Evolutionary conservation across 1,140 invertebrate species (phyloP), one percentile per base, ranked within the genome.

Genomic region (Drosophila sulfurigaster): DNA sequence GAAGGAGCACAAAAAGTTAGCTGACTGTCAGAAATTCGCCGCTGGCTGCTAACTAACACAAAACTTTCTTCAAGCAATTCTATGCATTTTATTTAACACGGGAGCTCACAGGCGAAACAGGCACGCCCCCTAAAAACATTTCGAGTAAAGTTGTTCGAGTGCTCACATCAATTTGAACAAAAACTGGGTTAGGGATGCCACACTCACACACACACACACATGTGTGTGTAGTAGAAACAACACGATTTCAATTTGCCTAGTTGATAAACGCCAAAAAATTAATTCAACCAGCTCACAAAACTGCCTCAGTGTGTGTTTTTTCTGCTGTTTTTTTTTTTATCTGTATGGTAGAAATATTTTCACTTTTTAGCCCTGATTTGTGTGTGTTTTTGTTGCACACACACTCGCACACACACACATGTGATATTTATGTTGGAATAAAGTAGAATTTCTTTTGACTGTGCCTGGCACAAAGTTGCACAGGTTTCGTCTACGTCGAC

Each of bases 231-330:
- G 32, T 52, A 41, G 20, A 15, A 43, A 3, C 58, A 65, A 88
- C 85, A 88, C 83, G 85, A 89, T 88, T 89, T 88, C 83, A 88
- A 88, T 88, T 88, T 88, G 80, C 77, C 79, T 70, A 74, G 80
- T 75, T 89, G 80, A 88, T 89, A 88, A 88, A 88, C 63, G 78
- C 73, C 80, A 70, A 83, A 72, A 88, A 88, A 88, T 88, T 88
- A 88, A 88, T 88, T 88, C 83, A 78, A 51, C 52, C 52, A 48
- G 66, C 66, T 72, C 63, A 67, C 38, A 70, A 76, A 82, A 78
- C 35, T 82, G 66, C 73, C 64, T 69, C 13, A 28, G 48, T 73
- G 35, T 38, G 48, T 73, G 35, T 38, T 38, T 38, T 38, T 10
- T 10, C 3, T 3, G 7, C 35, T 7, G 7, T 8, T 7, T 32